These are phyloP conservation scores for Protobothrops mucrosquamatus DNA, from an alignment of 2,113 vertebrate genomes.

Conservation along the genomic window DNA sequence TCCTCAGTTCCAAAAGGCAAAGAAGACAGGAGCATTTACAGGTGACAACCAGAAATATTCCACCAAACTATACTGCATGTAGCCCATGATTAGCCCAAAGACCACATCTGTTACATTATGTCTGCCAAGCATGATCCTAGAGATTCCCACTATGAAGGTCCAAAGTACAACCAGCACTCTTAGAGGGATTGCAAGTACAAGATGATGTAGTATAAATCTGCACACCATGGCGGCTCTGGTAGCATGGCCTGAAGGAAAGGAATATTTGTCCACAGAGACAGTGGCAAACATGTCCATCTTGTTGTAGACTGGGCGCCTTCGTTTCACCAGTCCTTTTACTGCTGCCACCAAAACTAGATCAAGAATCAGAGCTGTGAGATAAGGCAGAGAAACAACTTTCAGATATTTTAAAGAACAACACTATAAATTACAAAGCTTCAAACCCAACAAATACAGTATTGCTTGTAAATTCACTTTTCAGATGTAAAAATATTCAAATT, in stretches of 20 bases:
- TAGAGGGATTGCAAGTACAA: conserved; percentile 88
- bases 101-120: conserved; percentile 95
- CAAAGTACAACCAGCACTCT: conserved; percentile 89
- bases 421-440: not conserved
- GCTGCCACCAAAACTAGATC: conserved; percentile 84
- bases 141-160: conserved; percentile 85
- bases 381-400: conserved; percentile 7
- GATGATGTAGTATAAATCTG: conserved; percentile 89
- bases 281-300: conserved; percentile 99
- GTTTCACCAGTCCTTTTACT: conserved; percentile 87
- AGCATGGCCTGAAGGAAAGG: conserved; percentile 94
- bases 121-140: conserved; percentile 90
- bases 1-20: conserved; percentile 71
- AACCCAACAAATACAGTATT: not conserved
- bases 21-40: conserved; percentile 74
- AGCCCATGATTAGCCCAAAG: conserved; percentile 92
- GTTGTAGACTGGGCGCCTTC: conserved; percentile 88
- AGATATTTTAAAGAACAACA: not conserved
- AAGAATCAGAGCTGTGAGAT: conserved; percentile 80
- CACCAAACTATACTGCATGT: conserved; percentile 88
- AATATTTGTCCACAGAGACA: conserved; percentile 93
- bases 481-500: not conserved
- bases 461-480: not conserved
- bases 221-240: conserved; percentile 91
- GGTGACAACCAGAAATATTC: conserved; percentile 92